Percentiles rank a stretch among this genome's conserved stretches.
Evolutionary conservation across 2,797 vertebrate species (phyloP).

Genomic region (Hirundo rustica): DNA sequence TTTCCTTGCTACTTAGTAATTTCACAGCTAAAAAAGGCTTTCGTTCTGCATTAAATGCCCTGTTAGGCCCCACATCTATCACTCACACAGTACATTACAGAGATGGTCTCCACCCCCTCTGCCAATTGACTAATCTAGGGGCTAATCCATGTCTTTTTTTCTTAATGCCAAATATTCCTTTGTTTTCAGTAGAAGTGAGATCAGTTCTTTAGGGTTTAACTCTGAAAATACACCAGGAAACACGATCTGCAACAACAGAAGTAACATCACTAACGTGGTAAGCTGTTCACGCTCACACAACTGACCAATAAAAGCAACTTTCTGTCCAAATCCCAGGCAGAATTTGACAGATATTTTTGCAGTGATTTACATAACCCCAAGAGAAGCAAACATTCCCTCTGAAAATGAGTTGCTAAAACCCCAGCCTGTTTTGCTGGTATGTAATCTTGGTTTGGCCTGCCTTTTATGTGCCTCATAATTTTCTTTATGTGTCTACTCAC

Average conservation of each 20-base stretch:
- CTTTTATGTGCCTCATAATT: background rate
- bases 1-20: constrained; percentile 17
- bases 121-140: background rate
- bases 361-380: background rate
- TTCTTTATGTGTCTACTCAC: background rate
- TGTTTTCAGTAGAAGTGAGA: background rate
- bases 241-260: background rate
- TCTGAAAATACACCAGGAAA: background rate
- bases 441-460: background rate
- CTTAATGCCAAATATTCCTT: background rate
- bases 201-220: background rate
- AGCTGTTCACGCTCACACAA: background rate
- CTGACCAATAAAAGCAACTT: background rate
- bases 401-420: background rate
- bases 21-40: constrained; percentile 31
- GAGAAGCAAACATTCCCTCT: background rate
- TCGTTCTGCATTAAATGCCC: background rate
- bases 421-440: background rate
- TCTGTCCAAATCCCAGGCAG: background rate
- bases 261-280: background rate
- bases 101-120: background rate
- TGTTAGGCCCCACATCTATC: background rate
- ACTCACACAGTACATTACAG: background rate
- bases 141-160: background rate
- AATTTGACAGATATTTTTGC: constrained; percentile 8